Conservation (phyloP, 53 echinoderm and acorn worm genomes). For the Temnopleurus reevesii region DNA sequence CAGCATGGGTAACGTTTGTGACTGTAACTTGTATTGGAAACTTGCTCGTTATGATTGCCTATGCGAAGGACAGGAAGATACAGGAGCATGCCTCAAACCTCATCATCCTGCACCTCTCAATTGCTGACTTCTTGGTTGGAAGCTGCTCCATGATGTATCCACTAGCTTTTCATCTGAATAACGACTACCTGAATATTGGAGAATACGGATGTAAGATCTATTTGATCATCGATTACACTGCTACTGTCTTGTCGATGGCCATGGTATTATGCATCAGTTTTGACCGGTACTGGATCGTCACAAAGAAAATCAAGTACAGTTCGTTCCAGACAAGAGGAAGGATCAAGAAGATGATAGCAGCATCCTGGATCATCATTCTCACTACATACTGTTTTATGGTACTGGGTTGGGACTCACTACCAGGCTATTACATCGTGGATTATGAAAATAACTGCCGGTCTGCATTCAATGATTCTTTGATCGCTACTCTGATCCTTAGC, state of each 20-base stretch:
- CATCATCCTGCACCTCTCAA: conserved; percentile 9
- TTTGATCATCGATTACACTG: background rate
- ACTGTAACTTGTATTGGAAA: background rate
- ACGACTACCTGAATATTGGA: background rate
- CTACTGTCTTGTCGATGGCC: background rate
- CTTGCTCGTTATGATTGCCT: conserved; percentile 4
- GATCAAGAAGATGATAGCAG: background rate
- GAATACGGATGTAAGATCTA: background rate
- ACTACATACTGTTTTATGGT: background rate
- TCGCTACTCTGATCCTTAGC: background rate
- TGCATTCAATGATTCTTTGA: background rate
- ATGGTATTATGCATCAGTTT: conserved; percentile 23
- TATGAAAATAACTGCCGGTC: background rate
- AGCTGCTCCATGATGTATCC: background rate
- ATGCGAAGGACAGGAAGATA: conserved; percentile 2
- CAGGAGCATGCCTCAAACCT: background rate
- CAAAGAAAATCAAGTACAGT: background rate
- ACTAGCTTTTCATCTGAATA: background rate
- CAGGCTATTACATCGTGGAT: background rate
- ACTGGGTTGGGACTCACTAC: background rate
- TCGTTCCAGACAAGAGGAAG: background rate
- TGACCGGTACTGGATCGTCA: conserved; percentile 6
- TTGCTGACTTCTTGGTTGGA: conserved; percentile 19
- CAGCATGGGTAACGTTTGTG: background rate
- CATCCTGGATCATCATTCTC: background rate